Percentiles rank a stretch among this genome's conserved stretches.
Evolutionary conservation across 2,888 invertebrate species (phyloP).

Genomic region (Andrena trimmerana): DNA sequence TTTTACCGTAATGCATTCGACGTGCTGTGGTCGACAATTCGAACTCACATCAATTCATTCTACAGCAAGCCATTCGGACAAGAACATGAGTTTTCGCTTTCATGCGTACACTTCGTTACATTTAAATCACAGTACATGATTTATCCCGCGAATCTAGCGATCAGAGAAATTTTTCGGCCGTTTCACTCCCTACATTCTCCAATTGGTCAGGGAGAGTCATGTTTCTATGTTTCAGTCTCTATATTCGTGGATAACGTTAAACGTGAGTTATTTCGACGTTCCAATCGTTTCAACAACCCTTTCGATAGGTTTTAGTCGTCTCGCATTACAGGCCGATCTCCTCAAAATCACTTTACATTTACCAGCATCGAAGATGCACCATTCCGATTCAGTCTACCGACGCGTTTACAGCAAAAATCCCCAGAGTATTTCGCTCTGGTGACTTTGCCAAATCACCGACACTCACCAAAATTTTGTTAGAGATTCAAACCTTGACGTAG

Average conservation of each 20-base stretch:
- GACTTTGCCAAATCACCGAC: too few relatives aligned
- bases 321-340: too few relatives aligned
- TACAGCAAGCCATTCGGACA: constrained; percentile 26
- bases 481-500: neutral
- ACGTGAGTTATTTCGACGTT: neutral
- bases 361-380: neutral
- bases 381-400: neutral
- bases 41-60: constrained; percentile 57
- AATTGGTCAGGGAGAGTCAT: constrained; percentile 12
- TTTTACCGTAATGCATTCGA: constrained; percentile 40
- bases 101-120: constrained; percentile 39
- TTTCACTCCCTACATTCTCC: neutral
- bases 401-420: neutral
- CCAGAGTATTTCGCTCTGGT: neutral
- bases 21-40: constrained; percentile 32
- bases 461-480: neutral
- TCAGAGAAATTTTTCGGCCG: neutral
- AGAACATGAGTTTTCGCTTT: constrained; percentile 56
- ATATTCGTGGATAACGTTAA: constrained; percentile 10
- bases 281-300: too few relatives aligned
- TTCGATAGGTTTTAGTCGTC: too few relatives aligned
- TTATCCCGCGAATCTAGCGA: constrained; percentile 28
- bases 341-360: neutral
- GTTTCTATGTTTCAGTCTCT: constrained; percentile 10
- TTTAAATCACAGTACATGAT: constrained; percentile 46